These are phyloP conservation scores for Enteromius viviparus DNA, from an alignment of 2,797 vertebrate species.

Conservation along the genomic window DNA sequence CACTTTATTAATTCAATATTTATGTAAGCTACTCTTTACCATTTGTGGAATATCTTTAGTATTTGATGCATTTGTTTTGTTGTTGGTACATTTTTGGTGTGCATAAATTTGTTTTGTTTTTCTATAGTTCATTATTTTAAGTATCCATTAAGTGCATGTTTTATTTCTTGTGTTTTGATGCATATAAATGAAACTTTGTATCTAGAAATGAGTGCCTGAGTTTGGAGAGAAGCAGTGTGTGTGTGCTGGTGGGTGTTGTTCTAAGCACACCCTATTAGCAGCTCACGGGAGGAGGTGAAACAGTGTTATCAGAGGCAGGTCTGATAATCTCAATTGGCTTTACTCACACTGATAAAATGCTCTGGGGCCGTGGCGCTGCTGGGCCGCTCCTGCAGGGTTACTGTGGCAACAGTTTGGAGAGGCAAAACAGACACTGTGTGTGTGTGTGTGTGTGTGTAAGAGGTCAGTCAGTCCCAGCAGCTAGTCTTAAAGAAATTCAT, in stretches of 20 bases:
- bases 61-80: neutral
- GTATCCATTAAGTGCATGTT: neutral
- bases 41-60: neutral
- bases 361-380: conserved; percentile 72
- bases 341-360: conserved; percentile 88
- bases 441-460: conserved; percentile 38
- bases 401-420: conserved; percentile 66
- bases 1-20: neutral
- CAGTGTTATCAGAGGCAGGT: conserved; percentile 83
- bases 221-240: conserved; percentile 60
- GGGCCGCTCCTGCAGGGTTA: conserved; percentile 75
- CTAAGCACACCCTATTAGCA: conserved; percentile 89
- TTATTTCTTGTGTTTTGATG: neutral
- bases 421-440: conserved; percentile 64
- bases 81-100: conserved; percentile 41
- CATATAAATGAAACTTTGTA: conserved; percentile 59
- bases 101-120: conserved; percentile 9
- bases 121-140: neutral
- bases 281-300: conserved; percentile 86
- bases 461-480: conserved; percentile 13
- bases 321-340: conserved; percentile 90
- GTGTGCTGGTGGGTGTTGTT: conserved; percentile 73
- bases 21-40: neutral
- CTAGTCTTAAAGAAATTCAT: conserved; percentile 58
- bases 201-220: conserved; percentile 81